Evolutionary conservation across 2,113 vertebrate genomes (phyloP).

Genomic region (Cololabis saira): DNA sequence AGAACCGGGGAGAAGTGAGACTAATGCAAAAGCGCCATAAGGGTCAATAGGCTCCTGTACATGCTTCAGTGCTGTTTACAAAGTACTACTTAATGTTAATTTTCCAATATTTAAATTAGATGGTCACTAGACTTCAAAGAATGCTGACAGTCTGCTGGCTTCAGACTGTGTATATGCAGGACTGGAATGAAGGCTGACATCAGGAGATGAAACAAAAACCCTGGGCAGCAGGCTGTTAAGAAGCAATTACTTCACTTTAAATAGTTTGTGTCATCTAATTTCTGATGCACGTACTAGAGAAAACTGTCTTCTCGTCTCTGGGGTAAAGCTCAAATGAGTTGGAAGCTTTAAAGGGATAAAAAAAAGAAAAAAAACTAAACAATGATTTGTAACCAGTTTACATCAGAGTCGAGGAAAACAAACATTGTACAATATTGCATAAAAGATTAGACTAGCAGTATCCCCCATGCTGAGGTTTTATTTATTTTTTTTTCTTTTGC

Average conservation of each 20-base stretch:
- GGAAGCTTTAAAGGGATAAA: not conserved
- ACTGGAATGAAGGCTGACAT: slow-evolving; percentile 5
- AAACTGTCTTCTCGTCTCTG: too few relatives aligned
- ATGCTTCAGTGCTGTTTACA: slow-evolving; percentile 29
- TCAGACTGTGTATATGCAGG: slow-evolving; percentile 14
- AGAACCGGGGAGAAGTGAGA: too few relatives aligned
- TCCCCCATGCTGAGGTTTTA: slow-evolving; percentile 5
- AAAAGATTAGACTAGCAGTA: not conserved
- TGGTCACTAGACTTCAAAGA: slow-evolving; percentile 31
- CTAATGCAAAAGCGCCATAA: slow-evolving; percentile 10
- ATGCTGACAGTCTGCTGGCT: slow-evolving; percentile 7
- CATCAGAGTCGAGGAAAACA: slow-evolving; percentile 6
- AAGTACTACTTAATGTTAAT: slow-evolving; percentile 36
- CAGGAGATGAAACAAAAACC: not conserved
- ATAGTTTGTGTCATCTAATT: not conserved
- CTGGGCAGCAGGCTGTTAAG: slow-evolving; percentile 5
- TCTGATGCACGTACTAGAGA: not conserved
- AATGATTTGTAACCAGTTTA: slow-evolving; percentile 4
- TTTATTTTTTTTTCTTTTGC: not conserved
- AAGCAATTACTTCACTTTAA: not conserved
- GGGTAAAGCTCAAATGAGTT: not conserved
- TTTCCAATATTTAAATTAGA: slow-evolving; percentile 37
- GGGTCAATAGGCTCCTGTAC: slow-evolving; percentile 9
- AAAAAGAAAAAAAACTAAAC: not conserved
- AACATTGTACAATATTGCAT: not conserved